A percentile compares a stretch with the other conserved stretches of the same genome.
Evolutionary conservation across 2,797 vertebrate genomes (phyloP).

Genomic region (Tangara arthus): DNA sequence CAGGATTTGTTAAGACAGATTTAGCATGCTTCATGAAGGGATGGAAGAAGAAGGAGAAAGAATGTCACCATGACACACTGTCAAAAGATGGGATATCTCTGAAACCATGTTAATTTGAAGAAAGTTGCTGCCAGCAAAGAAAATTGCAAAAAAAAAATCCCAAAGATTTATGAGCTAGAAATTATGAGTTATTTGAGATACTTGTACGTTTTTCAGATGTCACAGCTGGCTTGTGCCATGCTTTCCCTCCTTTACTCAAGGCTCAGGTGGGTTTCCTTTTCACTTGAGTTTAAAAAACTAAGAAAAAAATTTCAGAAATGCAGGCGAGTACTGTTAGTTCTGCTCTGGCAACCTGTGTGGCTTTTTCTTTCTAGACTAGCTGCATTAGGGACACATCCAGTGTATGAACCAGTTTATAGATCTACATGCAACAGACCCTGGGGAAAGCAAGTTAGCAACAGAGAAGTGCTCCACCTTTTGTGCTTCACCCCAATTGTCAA

Average conservation of each 20-base stretch:
- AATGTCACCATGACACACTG: neutral
- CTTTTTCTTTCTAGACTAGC: neutral
- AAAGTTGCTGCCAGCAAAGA: neutral
- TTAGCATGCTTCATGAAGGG: neutral
- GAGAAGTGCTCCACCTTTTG: neutral
- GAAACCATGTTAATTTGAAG: neutral
- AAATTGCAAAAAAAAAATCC: neutral
- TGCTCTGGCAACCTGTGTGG: neutral
- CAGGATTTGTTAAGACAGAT: neutral
- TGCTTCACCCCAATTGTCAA: neutral
- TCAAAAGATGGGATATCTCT: neutral
- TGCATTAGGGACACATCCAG: neutral
- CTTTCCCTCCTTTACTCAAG: constrained; percentile 18
- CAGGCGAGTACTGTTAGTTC: neutral
- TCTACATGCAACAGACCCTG: neutral
- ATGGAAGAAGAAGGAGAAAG: neutral
- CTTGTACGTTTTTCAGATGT: constrained; percentile 50
- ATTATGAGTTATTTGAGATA: neutral
- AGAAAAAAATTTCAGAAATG: neutral
- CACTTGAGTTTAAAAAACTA: neutral
- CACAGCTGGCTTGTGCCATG: constrained; percentile 7
- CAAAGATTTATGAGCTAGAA: neutral
- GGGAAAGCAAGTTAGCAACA: neutral
- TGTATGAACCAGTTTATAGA: neutral
- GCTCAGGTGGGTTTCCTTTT: constrained; percentile 7